Evolutionary conservation across 2,888 invertebrate genomes (phyloP).

Genomic region (Lepidonotus clava): DNA sequence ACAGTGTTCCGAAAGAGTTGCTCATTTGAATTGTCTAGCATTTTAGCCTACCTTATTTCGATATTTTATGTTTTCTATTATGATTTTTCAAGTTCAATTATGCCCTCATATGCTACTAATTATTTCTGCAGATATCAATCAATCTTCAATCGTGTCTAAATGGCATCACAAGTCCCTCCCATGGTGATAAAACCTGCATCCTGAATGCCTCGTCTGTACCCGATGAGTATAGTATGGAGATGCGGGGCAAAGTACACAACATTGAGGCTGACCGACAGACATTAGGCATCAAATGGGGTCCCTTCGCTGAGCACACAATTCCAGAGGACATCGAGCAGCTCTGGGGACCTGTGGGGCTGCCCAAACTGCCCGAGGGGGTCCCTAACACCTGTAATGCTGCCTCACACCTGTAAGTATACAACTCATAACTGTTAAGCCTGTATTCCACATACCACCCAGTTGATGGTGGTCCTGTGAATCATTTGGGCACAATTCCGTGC

Average conservation of each 20-base stretch:
- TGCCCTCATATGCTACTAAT: too few relatives aligned
- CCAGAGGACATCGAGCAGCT: conserved; percentile 73
- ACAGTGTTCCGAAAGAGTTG: too few relatives aligned
- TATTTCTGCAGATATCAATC: neutral
- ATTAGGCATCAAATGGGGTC: neutral
- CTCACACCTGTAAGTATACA: conserved; percentile 70
- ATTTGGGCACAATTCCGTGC: too few relatives aligned
- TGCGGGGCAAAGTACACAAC: neutral
- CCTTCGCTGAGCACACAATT: conserved; percentile 76
- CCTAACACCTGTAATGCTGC: conserved; percentile 75
- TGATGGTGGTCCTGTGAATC: too few relatives aligned
- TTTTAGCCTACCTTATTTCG: too few relatives aligned
- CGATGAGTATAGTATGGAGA: neutral
- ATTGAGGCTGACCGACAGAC: neutral
- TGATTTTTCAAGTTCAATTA: too few relatives aligned
- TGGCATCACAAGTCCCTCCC: neutral
- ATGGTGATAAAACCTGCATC: neutral
- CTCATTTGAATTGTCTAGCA: too few relatives aligned
- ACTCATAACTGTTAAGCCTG: neutral
- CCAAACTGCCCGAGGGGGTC: conserved; percentile 71
- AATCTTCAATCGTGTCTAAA: neutral
- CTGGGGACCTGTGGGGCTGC: conserved; percentile 78
- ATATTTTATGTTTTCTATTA: too few relatives aligned
- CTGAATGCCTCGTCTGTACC: neutral
- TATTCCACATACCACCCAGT: too few relatives aligned